A percentile compares a stretch with the other conserved stretches of the same genome.
These are phyloP conservation scores for Cotesia chilonis DNA, from an alignment of 1,140 invertebrate genomes.

Conservation along the genomic window DNA sequence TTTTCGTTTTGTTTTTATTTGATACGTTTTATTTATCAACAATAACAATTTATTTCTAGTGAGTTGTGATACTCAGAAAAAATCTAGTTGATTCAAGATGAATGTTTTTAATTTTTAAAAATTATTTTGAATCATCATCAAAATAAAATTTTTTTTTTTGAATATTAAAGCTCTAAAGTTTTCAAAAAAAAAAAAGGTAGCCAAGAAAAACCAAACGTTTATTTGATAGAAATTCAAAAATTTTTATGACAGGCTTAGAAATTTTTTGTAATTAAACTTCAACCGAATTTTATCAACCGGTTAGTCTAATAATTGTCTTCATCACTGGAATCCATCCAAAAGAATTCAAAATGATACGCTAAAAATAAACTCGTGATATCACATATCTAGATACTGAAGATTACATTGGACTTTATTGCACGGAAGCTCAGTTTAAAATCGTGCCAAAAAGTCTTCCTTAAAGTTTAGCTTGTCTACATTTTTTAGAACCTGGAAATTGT, in stretches of 20 bases:
- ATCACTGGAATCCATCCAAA: not conserved
- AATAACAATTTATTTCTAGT: too few species aligned
- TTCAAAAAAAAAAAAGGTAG: too few species aligned
- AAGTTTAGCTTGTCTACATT: not conserved
- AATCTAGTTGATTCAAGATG: too few species aligned
- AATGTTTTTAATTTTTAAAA: too few species aligned
- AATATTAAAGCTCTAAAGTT: too few species aligned
- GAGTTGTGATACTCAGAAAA: too few species aligned
- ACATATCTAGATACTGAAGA: not conserved
- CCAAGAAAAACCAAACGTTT: not conserved
- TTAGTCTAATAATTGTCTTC: not conserved
- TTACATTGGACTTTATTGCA: conserved; percentile 7
- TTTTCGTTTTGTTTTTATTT: too few species aligned
- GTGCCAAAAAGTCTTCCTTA: not conserved
- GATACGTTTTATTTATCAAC: too few species aligned
- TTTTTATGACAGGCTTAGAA: not conserved
- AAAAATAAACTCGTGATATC: not conserved
- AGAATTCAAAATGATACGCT: conserved; percentile 10
- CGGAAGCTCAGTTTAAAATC: not conserved
- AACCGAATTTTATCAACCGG: not conserved
- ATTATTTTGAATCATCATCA: too few species aligned
- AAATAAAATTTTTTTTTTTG: too few species aligned
- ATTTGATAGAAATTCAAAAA: not conserved
- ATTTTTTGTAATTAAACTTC: too few species aligned
- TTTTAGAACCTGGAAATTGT: too few species aligned